Percentiles rank a stretch among this genome's conserved stretches.
Conservation (phyloP, 23 tunicate genomes). For the Clavelina lepadiformis region DNA sequence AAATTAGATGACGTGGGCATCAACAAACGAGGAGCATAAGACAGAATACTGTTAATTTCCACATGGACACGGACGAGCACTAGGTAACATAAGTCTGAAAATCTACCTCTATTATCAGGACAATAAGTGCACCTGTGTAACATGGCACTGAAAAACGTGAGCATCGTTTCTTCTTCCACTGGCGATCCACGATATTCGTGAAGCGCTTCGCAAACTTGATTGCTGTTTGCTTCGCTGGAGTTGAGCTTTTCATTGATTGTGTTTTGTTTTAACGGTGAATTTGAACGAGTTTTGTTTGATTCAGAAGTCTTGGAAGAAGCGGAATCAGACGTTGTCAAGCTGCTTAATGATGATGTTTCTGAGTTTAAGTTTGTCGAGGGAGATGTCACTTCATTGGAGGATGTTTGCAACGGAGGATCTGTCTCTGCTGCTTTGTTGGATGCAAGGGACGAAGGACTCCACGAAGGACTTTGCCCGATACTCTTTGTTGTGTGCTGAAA, state of each 20-base stretch:
- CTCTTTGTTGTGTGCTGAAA: constrained; percentile 5
- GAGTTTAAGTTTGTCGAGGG: neutral
- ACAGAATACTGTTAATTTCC: too few species aligned
- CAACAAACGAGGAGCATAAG: too few species aligned
- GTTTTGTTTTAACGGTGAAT: too few species aligned
- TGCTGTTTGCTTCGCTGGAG: too few species aligned
- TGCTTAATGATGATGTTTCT: constrained; percentile 2
- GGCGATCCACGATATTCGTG: neutral
- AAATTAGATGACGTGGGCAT: too few species aligned
- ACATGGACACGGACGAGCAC: too few species aligned
- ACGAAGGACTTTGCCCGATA: constrained; percentile 18
- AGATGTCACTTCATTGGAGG: neutral
- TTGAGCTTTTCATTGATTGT: too few species aligned
- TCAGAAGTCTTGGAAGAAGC: neutral
- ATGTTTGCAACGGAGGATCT: constrained; percentile 10
- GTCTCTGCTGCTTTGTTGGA: constrained; percentile 10
- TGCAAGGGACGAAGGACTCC: neutral
- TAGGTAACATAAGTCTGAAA: too few species aligned
- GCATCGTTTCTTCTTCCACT: constrained; percentile 32
- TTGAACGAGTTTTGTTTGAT: neutral
- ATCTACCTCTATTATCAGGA: neutral
- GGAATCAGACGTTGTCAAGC: neutral
- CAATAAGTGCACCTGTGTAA: constrained; percentile 61
- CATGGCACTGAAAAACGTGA: constrained; percentile 80
- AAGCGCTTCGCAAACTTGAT: too few species aligned